A percentile compares a stretch with the other conserved stretches of the same genome.
Evolutionary conservation across 1,140 invertebrate genomes (phyloP).

Genomic region (Drosophila kanapiae): DNA sequence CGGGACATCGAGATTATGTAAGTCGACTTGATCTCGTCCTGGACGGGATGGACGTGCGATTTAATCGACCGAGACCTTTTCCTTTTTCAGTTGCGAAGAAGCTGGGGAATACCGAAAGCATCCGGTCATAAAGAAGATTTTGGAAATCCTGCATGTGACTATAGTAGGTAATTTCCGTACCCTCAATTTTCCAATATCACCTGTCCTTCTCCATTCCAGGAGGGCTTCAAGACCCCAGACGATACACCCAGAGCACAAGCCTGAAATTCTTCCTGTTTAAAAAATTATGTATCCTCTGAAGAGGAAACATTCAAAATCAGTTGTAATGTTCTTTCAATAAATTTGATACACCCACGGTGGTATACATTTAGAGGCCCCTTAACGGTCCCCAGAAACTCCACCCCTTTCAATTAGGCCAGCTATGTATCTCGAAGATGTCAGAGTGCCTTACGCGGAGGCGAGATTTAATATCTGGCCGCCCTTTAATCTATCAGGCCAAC

Average conservation of each 20-base stretch:
- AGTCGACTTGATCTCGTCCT: conserved; percentile 28
- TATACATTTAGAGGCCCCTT: too few relatives aligned
- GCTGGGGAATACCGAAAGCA: conserved; percentile 90
- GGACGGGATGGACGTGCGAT: too few relatives aligned
- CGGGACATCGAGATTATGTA: conserved; percentile 97
- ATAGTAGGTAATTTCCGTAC: conserved; percentile 90
- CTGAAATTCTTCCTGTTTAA: too few relatives aligned
- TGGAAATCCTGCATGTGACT: conserved; percentile 99
- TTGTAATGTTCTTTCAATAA: too few relatives aligned
- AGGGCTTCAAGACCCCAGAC: conserved; percentile 97
- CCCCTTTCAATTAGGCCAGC: conserved; percentile 2
- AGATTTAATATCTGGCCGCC: conserved; percentile 45
- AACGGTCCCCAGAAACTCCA: not conserved
- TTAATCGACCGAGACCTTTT: not conserved
- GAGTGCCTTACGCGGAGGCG: conserved; percentile 1
- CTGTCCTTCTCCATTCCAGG: conserved; percentile 87
- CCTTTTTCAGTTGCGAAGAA: conserved; percentile 92
- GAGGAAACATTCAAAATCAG: too few relatives aligned
- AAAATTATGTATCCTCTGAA: too few relatives aligned
- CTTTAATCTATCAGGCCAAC: conserved; percentile 55
- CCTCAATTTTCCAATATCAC: conserved; percentile 11
- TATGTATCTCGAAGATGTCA: not conserved
- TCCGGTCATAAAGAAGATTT: conserved; percentile 94
- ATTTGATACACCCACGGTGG: too few relatives aligned
- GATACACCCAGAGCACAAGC: conserved; percentile 91